These are phyloP conservation scores for Drosophila melanocephala DNA, from an alignment of 2,888 invertebrate species.

Conservation along the genomic window DNA sequence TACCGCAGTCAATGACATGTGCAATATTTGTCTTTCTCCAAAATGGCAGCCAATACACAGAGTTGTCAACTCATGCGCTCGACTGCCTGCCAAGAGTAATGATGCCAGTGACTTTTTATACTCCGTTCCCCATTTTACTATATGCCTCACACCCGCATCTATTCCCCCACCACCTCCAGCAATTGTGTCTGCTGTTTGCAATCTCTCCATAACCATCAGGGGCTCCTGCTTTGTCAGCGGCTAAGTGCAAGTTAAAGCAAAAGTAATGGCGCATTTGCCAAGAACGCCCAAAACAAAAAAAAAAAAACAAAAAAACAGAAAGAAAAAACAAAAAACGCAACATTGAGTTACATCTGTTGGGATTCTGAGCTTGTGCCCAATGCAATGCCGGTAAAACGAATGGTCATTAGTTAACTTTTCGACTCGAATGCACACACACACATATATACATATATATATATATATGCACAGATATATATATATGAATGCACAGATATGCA, in stretches of 20 bases:
- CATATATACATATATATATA: neutral
- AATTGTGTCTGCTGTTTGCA: slow-evolving; percentile 13
- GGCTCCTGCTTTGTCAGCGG: slow-evolving; percentile 70
- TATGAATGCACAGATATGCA: neutral
- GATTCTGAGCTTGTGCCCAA: slow-evolving; percentile 21
- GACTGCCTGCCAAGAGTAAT: slow-evolving; percentile 71
- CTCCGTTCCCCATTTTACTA: slow-evolving; percentile 1
- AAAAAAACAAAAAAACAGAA: neutral
- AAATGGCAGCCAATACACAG: slow-evolving; percentile 70
- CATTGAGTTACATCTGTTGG: slow-evolving; percentile 28
- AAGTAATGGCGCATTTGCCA: slow-evolving; percentile 64
- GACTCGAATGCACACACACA: slow-evolving; percentile 14
- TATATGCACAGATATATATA: neutral
- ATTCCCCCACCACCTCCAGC: neutral
- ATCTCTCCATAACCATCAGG: slow-evolving; percentile 7
- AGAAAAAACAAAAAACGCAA: neutral
- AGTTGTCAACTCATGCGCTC: slow-evolving; percentile 73
- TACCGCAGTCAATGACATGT: slow-evolving; percentile 68
- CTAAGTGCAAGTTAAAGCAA: slow-evolving; percentile 76
- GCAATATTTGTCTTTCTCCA: slow-evolving; percentile 71
- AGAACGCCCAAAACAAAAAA: slow-evolving; percentile 1
- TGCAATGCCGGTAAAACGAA: slow-evolving; percentile 41
- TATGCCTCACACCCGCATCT: neutral
- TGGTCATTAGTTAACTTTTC: slow-evolving; percentile 55
- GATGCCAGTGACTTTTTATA: slow-evolving; percentile 49